These are phyloP conservation scores for Mustelus asterias DNA, from an alignment of 2,113 vertebrate species.

Conservation along the genomic window DNA sequence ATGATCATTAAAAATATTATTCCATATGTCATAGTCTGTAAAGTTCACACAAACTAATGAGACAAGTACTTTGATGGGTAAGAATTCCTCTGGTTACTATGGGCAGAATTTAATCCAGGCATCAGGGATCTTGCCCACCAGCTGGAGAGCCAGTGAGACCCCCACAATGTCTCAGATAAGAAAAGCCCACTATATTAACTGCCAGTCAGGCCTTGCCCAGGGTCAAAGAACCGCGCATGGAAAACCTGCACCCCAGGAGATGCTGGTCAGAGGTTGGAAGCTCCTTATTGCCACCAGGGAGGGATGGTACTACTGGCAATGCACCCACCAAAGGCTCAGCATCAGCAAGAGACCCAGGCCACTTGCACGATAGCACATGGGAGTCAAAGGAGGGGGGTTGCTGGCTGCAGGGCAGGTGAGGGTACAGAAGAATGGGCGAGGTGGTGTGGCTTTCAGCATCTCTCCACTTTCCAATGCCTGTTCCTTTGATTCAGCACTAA, in stretches of 20 bases:
- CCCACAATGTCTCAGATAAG: too few relatives aligned
- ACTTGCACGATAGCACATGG: too few relatives aligned
- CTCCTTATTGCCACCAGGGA: not conserved
- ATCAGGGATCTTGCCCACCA: not conserved
- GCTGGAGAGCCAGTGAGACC: not conserved
- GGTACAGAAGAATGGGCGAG: not conserved
- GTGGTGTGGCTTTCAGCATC: too few relatives aligned
- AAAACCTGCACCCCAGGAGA: not conserved
- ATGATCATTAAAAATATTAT: not conserved
- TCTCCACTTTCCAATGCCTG: too few relatives aligned
- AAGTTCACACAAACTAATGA: not conserved
- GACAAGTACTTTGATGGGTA: not conserved
- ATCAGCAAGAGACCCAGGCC: too few relatives aligned
- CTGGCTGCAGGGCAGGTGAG: not conserved
- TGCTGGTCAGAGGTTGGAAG: not conserved
- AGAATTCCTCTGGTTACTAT: not conserved
- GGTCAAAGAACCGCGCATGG: not conserved
- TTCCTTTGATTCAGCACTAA: too few relatives aligned
- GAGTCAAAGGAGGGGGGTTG: not conserved
- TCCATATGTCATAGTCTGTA: not conserved
- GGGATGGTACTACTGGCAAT: not conserved
- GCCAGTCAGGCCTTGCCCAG: not conserved
- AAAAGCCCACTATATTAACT: not conserved
- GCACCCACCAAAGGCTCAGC: not conserved
- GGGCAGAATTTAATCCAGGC: not conserved